Conservation (phyloP, 2,888 invertebrate species). For the Meiosimyza platycephala region DNA sequence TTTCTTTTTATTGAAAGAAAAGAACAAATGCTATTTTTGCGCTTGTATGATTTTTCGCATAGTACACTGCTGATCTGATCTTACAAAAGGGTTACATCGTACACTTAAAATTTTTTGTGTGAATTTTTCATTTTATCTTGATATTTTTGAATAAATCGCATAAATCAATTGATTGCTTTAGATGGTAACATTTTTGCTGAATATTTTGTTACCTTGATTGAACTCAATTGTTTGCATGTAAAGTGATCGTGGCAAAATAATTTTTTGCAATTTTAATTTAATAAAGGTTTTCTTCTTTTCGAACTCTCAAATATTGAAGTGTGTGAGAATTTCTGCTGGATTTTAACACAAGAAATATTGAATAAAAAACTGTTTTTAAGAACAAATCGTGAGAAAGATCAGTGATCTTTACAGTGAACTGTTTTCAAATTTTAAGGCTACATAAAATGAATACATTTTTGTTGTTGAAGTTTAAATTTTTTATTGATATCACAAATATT, state of each 20-base stretch:
- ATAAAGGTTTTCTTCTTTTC: not conserved
- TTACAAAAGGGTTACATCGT: constrained; percentile 51
- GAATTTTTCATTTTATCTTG: constrained; percentile 46
- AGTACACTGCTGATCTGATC: constrained; percentile 38
- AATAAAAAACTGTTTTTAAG: too few species aligned
- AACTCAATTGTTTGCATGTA: constrained; percentile 28
- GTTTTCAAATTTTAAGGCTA: too few species aligned
- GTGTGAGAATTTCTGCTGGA: not conserved
- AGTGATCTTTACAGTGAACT: not conserved
- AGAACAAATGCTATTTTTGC: constrained; percentile 7
- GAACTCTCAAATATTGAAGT: not conserved
- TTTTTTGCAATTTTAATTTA: constrained; percentile 23
- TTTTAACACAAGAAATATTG: not conserved
- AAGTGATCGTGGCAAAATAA: constrained; percentile 27
- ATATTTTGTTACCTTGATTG: constrained; percentile 17
- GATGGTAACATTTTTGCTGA: constrained; percentile 6
- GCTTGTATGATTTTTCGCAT: constrained; percentile 15
- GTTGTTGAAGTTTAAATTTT: too few species aligned
- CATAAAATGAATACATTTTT: too few species aligned
- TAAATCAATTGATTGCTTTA: constrained; percentile 45
- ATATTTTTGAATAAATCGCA: constrained; percentile 51
- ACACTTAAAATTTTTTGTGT: constrained; percentile 46
- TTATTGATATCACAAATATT: too few species aligned
- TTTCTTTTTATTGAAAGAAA: not conserved
- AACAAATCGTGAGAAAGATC: not conserved